Evolutionary conservation across 2,113 vertebrate species (phyloP), one percentile per base, ranked within the genome.

Genomic region (Hylia prasina): DNA sequence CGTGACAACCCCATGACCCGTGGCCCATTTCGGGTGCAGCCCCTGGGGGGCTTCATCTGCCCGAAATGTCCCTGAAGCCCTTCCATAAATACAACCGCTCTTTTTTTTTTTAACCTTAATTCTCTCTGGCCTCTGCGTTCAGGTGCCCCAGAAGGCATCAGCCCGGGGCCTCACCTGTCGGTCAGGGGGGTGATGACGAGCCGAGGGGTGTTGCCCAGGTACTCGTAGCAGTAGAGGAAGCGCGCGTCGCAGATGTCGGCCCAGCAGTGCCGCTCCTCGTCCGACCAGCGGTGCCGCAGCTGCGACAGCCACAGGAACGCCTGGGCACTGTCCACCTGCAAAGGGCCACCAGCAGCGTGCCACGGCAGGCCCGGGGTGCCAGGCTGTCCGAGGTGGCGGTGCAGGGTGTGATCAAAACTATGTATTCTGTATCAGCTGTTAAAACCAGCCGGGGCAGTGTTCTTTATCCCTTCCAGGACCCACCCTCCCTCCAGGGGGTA

Each of bases 101-200:
- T n/a, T n/a, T n/a, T n/a, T n/a, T n/a, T n/a, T n/a, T n/a, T n/a
- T n/a, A n/a, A n/a, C 35, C 15, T 24, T 13, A 10, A 7, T 19
- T 18, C 3, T 13, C 21, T 2, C 68, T 31, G 35, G 10, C 8
- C 42, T 25, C 7, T n/a, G 42, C 6, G n/a, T 40, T 9, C 2
- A 11, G 50, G 69, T 3, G 3, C 5, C 10, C 5, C 69, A 20
- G 11, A 8, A 15, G 27, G 66, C 18, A 4, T 1, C 9, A 6
- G 7, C 17, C 17, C 6, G 1, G 16, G 18, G 24, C 50, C 93
- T 57, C 83, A 99, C 99, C 99, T 99, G 98, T 99, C 99, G 1
- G 99, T 99, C 64, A 99, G 96, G 6, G 99, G 99, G 10, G 99
- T 99, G 98, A 99, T 99, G 68, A 99, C 99, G 12, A 99, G 97